Evolutionary conservation across 2,888 invertebrate genomes (phyloP).

Genomic region (Epinotia ramella): DNA sequence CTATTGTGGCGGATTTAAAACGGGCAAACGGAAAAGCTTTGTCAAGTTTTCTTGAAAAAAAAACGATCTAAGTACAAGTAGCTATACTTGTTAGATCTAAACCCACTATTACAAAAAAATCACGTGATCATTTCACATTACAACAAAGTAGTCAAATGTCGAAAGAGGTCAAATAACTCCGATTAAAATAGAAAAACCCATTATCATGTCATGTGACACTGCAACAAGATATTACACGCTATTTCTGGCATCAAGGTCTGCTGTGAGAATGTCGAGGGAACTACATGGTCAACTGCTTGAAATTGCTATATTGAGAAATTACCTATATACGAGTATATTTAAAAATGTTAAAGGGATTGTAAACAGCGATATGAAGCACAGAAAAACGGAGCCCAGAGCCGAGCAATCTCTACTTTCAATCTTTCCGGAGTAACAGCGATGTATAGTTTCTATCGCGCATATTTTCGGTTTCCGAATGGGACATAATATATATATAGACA

Average conservation of each 20-base stretch:
- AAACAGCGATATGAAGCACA: neutral
- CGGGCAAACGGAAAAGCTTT: neutral
- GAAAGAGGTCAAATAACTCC: neutral
- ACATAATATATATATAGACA: too few relatives aligned
- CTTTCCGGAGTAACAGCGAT: too few relatives aligned
- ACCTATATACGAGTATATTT: neutral
- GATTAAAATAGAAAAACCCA: neutral
- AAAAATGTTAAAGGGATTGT: neutral
- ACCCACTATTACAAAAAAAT: neutral
- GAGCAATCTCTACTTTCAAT: neutral
- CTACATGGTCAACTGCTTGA: neutral
- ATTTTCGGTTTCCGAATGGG: too few relatives aligned
- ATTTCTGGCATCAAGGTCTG: conserved; percentile 1
- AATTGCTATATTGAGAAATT: neutral
- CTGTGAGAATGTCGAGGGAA: conserved; percentile 9
- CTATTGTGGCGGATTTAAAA: neutral
- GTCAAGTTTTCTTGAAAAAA: too few relatives aligned
- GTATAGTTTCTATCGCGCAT: too few relatives aligned
- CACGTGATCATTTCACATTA: neutral
- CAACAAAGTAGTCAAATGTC: neutral
- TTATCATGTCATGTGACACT: neutral
- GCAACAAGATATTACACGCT: conserved; percentile 4
- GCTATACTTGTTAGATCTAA: too few relatives aligned
- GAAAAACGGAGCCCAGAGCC: neutral
- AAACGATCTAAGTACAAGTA: too few relatives aligned